phyloP scores from a whole-genome alignment of 2,888 invertebrate species.

The Ommatoiulus sabulosus region DNA sequence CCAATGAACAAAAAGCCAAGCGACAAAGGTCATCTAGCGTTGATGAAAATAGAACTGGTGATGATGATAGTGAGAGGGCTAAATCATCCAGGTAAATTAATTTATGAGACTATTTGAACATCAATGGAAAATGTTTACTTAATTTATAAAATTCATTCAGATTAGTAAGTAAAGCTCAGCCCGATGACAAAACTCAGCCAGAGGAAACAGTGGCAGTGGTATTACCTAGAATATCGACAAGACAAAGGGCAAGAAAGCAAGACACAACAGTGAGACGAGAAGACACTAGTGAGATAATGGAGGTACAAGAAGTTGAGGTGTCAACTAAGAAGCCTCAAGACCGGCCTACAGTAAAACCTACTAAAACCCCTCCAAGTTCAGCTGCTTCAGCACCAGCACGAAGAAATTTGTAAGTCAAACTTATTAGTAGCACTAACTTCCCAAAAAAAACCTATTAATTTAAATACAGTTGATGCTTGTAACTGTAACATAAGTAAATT shows the following conservation, averaged over 20 bases:
- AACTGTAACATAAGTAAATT: too few species aligned
- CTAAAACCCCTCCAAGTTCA: not conserved
- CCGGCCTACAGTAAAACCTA: not conserved
- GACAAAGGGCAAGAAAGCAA: constrained; percentile 7
- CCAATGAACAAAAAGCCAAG: not conserved
- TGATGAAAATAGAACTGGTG: not conserved
- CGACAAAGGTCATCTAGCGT: not conserved
- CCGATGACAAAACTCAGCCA: not conserved
- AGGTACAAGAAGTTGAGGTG: not conserved
- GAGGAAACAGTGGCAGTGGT: not conserved
- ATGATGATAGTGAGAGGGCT: not conserved
- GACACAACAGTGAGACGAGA: constrained; percentile 4
- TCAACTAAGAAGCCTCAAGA: not conserved
- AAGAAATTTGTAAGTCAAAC: constrained; percentile 11
- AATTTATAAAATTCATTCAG: not conserved
- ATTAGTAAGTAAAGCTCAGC: not conserved
- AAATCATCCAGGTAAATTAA: not conserved
- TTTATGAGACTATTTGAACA: not conserved
- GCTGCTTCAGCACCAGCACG: not conserved
- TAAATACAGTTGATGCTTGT: too few species aligned
- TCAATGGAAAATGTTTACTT: not conserved
- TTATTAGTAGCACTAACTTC: too few species aligned
- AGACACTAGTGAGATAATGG: not conserved
- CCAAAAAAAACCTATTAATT: too few species aligned
- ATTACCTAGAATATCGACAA: not conserved